Evolutionary conservation across 1,140 invertebrate species (phyloP).

Genomic region (Drosophila pseudoananassae): DNA sequence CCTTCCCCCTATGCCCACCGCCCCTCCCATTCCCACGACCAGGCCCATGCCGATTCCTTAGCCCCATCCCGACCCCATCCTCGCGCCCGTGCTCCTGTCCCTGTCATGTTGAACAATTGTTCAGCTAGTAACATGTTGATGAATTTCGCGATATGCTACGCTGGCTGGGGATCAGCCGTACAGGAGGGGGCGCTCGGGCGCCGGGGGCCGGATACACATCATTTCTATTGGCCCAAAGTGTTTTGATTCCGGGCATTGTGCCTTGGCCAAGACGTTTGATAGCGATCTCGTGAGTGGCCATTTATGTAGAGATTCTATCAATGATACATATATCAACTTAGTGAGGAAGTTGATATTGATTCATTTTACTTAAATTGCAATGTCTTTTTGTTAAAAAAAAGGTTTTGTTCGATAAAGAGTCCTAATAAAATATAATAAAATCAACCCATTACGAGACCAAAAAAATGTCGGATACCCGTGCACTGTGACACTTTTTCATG

Average conservation of each 20-base stretch:
- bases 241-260: conserved; percentile 27
- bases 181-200: background rate
- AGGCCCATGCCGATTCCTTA: background rate
- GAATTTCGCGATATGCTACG: conserved; percentile 59
- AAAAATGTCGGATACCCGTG: no score
- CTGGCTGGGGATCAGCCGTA: conserved; percentile 29
- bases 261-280: conserved; percentile 7
- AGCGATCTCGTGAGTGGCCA: background rate
- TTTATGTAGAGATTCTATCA: background rate
- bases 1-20: background rate
- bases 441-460: no score
- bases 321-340: no score
- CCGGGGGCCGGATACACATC: conserved; percentile 53
- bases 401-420: no score
- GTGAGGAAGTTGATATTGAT: no score
- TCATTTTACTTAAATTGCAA: no score
- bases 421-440: no score
- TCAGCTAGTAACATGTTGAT: conserved; percentile 78
- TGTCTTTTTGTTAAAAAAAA: no score
- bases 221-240: conserved; percentile 46
- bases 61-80: background rate
- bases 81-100: background rate
- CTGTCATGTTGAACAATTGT: conserved; percentile 66
- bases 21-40: background rate
- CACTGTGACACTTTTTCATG: no score